Conservation (phyloP, 2,113 vertebrate species). For the Pseudopipra pipra region DNA sequence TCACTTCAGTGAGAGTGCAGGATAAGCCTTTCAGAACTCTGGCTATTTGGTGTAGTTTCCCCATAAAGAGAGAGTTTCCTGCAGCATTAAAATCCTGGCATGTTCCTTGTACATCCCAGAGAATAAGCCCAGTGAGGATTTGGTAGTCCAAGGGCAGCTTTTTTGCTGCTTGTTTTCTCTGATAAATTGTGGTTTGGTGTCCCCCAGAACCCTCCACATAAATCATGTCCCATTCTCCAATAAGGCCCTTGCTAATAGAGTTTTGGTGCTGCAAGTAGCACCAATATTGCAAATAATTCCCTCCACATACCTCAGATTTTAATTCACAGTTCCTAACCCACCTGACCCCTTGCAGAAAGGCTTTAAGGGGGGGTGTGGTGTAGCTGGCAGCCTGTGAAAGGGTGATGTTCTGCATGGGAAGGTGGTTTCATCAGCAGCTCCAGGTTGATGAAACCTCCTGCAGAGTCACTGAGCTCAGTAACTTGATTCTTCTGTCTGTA, state of each 20-base stretch:
- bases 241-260: not conserved
- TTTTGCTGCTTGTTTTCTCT: not conserved
- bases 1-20: not conserved
- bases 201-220: fast-evolving
- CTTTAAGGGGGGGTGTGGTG: not conserved
- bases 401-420: not conserved
- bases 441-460: not conserved
- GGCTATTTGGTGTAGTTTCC: fast-evolving
- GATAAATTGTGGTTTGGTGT: not conserved
- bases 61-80: not conserved
- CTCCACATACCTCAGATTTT: fast-evolving
- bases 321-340: not conserved
- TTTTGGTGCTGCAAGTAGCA: not conserved
- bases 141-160: not conserved
- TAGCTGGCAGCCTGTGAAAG: not conserved
- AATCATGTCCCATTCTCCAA: fast-evolving
- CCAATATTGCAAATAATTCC: fast-evolving
- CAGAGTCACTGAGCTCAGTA: not conserved
- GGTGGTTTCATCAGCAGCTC: not conserved
- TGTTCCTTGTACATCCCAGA: not conserved
- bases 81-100: not conserved
- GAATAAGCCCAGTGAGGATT: not conserved
- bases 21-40: not conserved
- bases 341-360: too few relatives aligned
- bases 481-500: not conserved